phyloP scores from a whole-genome alignment of 2,888 invertebrate genomes.

The Cacoxenus indagator region DNA sequence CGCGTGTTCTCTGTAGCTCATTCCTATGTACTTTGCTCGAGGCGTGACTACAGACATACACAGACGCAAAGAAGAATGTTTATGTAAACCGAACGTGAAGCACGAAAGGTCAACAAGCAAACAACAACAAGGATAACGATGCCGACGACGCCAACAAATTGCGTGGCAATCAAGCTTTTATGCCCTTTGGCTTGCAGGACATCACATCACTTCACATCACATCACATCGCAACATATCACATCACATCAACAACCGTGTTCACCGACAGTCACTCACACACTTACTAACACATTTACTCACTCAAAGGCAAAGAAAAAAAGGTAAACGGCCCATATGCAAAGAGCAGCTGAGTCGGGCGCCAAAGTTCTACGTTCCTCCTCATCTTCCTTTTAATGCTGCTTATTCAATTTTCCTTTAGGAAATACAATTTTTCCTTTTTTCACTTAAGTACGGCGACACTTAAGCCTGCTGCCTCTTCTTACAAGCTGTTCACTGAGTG shows the following conservation, averaged over 20 bases:
- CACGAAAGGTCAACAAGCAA: neutral
- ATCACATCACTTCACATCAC: neutral
- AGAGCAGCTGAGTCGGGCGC: neutral
- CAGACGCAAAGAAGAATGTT: neutral
- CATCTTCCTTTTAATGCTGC: neutral
- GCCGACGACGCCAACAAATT: slow-evolving; percentile 1
- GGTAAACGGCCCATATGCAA: too few species aligned
- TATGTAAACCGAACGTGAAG: slow-evolving; percentile 1
- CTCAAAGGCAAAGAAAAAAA: neutral
- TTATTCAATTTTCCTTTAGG: neutral
- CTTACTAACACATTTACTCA: neutral
- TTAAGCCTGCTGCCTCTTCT: neutral
- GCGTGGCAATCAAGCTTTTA: slow-evolving; percentile 4
- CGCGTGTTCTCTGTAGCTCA: neutral
- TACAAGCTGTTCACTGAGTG: slow-evolving; percentile 9
- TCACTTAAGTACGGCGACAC: too few species aligned
- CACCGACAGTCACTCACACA: neutral
- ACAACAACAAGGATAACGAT: neutral
- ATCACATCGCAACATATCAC: too few species aligned
- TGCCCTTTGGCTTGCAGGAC: neutral
- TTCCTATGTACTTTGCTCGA: neutral
- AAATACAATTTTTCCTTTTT: too few species aligned
- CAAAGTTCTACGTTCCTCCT: neutral
- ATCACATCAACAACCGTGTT: neutral
- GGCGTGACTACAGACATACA: neutral